Percentiles rank a stretch among this genome's conserved stretches.
These are phyloP conservation scores for Drosophila pegasa DNA, from an alignment of 2,888 invertebrate species.

Conservation along the genomic window DNA sequence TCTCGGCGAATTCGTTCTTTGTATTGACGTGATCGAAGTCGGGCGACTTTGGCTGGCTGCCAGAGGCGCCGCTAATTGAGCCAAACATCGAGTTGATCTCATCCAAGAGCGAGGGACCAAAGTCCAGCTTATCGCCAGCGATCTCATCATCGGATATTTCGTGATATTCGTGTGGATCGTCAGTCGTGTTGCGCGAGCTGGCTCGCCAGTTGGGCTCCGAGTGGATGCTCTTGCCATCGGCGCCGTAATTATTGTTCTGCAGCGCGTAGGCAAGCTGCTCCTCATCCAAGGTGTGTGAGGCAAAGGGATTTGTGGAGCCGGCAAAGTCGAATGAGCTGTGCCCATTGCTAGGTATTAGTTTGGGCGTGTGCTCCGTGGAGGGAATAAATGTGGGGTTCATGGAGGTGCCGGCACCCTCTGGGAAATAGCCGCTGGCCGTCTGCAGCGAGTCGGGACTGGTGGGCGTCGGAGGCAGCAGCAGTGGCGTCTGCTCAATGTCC, in stretches of 20 bases:
- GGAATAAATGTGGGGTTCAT: slow-evolving; percentile 84
- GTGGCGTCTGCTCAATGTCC: slow-evolving; percentile 90
- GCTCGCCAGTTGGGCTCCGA: slow-evolving; percentile 61
- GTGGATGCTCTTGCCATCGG: slow-evolving; percentile 73
- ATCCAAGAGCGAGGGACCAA: slow-evolving; percentile 95
- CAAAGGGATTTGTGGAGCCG: slow-evolving; percentile 84
- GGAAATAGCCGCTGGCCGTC: slow-evolving; percentile 85
- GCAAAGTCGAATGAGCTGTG: slow-evolving; percentile 83
- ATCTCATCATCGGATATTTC: slow-evolving; percentile 93
- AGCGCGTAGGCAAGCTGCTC: slow-evolving; percentile 74
- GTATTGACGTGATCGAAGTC: slow-evolving; percentile 87
- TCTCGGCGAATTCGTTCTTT: slow-evolving; percentile 89
- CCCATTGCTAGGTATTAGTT: slow-evolving; percentile 78
- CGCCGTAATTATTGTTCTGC: slow-evolving; percentile 84
- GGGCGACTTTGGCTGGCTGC: slow-evolving; percentile 83
- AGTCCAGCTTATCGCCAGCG: slow-evolving; percentile 87
- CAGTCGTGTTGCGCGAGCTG: slow-evolving; percentile 64
- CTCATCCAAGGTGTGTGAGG: slow-evolving; percentile 64
- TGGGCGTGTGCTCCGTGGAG: slow-evolving; percentile 84
- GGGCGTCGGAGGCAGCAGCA: slow-evolving; percentile 86
- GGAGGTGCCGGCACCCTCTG: slow-evolving; percentile 81
- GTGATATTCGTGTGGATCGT: slow-evolving; percentile 90
- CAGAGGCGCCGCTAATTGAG: slow-evolving; percentile 85
- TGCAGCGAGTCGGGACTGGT: slow-evolving; percentile 85
- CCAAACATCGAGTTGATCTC: slow-evolving; percentile 96